phyloP scores from a whole-genome alignment of 1,140 invertebrate genomes.

The Macrocentrus cingulum region DNA sequence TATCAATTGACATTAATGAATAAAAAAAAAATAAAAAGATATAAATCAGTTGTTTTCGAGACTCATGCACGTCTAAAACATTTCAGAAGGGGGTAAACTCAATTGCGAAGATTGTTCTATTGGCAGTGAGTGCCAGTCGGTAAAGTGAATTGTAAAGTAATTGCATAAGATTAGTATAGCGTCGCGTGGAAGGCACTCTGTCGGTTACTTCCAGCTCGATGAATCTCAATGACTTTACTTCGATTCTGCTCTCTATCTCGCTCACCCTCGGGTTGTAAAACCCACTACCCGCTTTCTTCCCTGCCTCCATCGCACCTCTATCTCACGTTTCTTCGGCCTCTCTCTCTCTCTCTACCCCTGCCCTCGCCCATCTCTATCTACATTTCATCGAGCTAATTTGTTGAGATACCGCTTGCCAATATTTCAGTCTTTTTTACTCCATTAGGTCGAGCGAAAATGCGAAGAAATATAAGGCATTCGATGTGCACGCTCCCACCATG shows the following conservation, averaged over 20 bases:
- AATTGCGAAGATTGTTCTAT: slow-evolving; percentile 53
- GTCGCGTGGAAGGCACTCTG: slow-evolving; percentile 54
- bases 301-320: slow-evolving; percentile 13
- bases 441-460: slow-evolving; percentile 40
- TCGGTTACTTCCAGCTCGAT: slow-evolving; percentile 58
- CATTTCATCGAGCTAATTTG: slow-evolving; percentile 59
- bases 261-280: slow-evolving; percentile 20
- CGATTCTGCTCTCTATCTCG: slow-evolving; percentile 35
- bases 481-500: no score
- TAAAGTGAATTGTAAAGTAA: slow-evolving; percentile 60
- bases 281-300: slow-evolving; percentile 7
- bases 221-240: slow-evolving; percentile 59
- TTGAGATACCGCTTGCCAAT: slow-evolving; percentile 60
- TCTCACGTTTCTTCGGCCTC: slow-evolving; percentile 16
- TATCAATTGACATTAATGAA: background rate
- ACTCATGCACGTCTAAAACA: background rate
- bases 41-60: background rate
- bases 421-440: slow-evolving; percentile 54
- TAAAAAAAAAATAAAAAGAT: background rate
- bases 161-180: slow-evolving; percentile 60
- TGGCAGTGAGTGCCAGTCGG: slow-evolving; percentile 51
- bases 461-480: slow-evolving; percentile 16
- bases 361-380: slow-evolving; percentile 45
- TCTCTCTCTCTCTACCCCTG: slow-evolving; percentile 1
- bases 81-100: slow-evolving; percentile 41